Conservation (phyloP, 2,888 invertebrate genomes). For the Phengaris alcon region DNA sequence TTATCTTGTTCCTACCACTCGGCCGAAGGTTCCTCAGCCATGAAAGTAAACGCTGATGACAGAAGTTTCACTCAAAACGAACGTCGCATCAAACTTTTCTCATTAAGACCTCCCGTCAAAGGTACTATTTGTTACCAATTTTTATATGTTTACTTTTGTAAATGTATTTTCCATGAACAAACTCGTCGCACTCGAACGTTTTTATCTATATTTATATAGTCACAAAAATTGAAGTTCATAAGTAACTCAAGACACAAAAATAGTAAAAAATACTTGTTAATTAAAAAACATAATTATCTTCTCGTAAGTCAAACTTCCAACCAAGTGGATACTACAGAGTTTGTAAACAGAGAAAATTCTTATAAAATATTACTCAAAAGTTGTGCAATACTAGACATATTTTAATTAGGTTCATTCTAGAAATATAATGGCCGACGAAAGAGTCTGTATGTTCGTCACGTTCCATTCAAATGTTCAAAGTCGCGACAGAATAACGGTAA, state of each 20-base stretch:
- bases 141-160: slow-evolving; percentile 62
- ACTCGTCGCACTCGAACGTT: background rate
- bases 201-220: background rate
- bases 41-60: slow-evolving; percentile 70
- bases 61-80: slow-evolving; percentile 74
- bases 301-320: background rate
- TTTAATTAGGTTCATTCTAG: slow-evolving; percentile 21
- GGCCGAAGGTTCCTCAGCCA: slow-evolving; percentile 53
- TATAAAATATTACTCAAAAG: background rate
- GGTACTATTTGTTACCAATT: slow-evolving; percentile 69
- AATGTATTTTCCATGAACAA: slow-evolving; percentile 50
- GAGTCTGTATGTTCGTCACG: slow-evolving; percentile 54
- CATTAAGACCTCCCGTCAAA: slow-evolving; percentile 76
- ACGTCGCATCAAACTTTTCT: slow-evolving; percentile 77
- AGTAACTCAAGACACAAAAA: background rate
- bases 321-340: slow-evolving; percentile 1
- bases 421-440: background rate
- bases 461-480: slow-evolving; percentile 52
- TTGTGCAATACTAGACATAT: background rate
- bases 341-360: background rate
- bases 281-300: background rate
- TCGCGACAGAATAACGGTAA: slow-evolving; percentile 62
- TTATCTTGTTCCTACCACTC: slow-evolving; percentile 54
- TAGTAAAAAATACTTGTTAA: background rate
- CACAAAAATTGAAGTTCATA: background rate